A percentile compares a stretch with the other conserved stretches of the same genome.
Conservation (phyloP, 1,140 invertebrate genomes). For the Tyrophagus putrescentiae region DNA sequence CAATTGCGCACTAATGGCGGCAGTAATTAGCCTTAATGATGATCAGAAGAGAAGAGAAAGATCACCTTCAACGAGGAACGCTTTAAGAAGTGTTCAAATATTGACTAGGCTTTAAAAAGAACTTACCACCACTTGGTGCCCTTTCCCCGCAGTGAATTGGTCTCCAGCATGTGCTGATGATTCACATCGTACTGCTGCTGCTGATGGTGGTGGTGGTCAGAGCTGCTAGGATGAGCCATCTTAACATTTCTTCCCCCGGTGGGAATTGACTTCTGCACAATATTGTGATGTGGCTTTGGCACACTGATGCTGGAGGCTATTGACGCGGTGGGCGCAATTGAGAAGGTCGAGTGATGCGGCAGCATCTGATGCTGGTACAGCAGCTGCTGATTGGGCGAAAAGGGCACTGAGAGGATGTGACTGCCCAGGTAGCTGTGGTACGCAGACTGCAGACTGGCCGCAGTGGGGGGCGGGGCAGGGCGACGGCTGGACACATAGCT, state of each 20-base stretch:
- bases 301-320: not conserved
- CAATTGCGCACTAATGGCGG: too few species aligned
- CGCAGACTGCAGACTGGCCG: too few species aligned
- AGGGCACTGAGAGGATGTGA: conserved; percentile 10
- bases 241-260: not conserved
- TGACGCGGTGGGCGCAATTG: not conserved
- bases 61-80: too few species aligned
- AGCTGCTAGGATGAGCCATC: not conserved
- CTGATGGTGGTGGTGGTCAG: not conserved
- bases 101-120: not conserved
- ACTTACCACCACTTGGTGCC: conserved; percentile 10
- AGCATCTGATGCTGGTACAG: conserved; percentile 3
- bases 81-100: too few species aligned
- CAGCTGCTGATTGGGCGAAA: not conserved
- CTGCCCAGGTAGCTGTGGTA: conserved; percentile 2
- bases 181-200: not conserved
- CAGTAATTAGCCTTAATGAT: too few species aligned
- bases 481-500: not conserved
- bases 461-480: too few species aligned
- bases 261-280: not conserved
- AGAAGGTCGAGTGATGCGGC: not conserved
- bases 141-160: not conserved
- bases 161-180: too few species aligned
- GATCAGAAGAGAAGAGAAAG: too few species aligned
- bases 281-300: not conserved